Evolutionary conservation across 2,888 invertebrate genomes (phyloP).

Genomic region (Orchesella flavescens): DNA sequence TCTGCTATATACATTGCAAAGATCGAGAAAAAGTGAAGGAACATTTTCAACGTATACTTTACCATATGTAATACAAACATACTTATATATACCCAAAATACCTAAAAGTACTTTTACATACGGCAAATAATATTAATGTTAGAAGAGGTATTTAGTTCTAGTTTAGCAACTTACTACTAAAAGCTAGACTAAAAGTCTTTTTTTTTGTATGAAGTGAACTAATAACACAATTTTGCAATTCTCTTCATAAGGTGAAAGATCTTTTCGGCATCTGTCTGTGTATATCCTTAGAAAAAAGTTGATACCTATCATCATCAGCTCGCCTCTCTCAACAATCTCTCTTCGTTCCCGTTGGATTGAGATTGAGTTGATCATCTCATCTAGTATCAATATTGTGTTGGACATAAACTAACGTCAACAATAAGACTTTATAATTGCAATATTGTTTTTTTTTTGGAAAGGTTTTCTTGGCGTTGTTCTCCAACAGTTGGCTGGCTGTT

Average conservation of each 20-base stretch:
- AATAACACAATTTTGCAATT: slow-evolving; percentile 33
- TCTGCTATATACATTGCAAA: background rate
- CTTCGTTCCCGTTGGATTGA: background rate
- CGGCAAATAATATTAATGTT: background rate
- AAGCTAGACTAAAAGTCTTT: background rate
- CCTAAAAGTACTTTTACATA: background rate
- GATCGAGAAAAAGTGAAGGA: background rate
- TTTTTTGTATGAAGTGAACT: background rate
- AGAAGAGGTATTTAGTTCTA: background rate
- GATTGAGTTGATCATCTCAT: background rate
- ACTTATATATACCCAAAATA: background rate
- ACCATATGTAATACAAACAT: background rate
- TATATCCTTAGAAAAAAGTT: background rate
- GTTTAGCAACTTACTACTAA: background rate
- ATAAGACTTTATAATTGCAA: no score
- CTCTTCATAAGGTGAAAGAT: slow-evolving; percentile 26
- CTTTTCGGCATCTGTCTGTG: slow-evolving; percentile 21
- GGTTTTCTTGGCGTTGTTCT: no score
- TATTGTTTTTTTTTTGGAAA: no score
- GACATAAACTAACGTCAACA: no score
- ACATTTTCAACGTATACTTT: background rate
- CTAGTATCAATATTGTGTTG: background rate
- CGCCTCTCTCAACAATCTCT: no score
- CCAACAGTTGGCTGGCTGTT: no score
- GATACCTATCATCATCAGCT: no score